Evolutionary conservation across 53 echinoderm and acorn worm species (phyloP).

Genomic region (Astropecten irregularis): DNA sequence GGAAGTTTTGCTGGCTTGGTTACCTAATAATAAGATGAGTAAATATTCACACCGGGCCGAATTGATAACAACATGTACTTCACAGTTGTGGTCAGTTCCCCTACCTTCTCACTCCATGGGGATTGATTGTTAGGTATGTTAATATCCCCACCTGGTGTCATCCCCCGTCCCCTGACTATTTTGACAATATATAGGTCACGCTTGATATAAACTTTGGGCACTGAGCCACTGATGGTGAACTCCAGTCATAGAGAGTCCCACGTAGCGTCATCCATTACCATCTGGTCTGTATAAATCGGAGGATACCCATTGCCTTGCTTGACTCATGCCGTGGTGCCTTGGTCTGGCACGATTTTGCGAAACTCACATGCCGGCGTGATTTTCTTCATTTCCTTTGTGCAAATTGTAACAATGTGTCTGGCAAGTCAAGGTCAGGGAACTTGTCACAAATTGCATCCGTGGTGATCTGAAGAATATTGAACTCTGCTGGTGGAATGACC

Average conservation of each 20-base stretch:
- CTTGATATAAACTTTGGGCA: background rate
- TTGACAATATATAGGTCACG: background rate
- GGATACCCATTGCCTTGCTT: background rate
- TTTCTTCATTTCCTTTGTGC: constrained; percentile 38
- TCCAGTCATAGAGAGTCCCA: background rate
- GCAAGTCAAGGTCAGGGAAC: constrained; percentile 32
- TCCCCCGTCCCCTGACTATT: background rate
- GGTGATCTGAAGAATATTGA: too few relatives aligned
- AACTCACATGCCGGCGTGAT: constrained; percentile 33
- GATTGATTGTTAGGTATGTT: background rate
- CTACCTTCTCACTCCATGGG: background rate
- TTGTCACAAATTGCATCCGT: too few relatives aligned
- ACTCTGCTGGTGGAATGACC: too few relatives aligned
- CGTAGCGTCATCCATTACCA: background rate
- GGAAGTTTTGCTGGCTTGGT: too few relatives aligned
- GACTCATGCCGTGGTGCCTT: constrained; percentile 38
- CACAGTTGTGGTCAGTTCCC: background rate
- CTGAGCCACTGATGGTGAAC: background rate
- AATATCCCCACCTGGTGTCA: background rate
- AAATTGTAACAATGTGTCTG: constrained; percentile 40
- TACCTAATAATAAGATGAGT: too few relatives aligned
- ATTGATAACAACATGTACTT: too few relatives aligned
- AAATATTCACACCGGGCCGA: too few relatives aligned
- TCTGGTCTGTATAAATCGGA: constrained; percentile 37
- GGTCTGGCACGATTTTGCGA: constrained; percentile 24